Conservation (phyloP, 2,888 invertebrate genomes). For the Hirtodrosophila trivittata region DNA sequence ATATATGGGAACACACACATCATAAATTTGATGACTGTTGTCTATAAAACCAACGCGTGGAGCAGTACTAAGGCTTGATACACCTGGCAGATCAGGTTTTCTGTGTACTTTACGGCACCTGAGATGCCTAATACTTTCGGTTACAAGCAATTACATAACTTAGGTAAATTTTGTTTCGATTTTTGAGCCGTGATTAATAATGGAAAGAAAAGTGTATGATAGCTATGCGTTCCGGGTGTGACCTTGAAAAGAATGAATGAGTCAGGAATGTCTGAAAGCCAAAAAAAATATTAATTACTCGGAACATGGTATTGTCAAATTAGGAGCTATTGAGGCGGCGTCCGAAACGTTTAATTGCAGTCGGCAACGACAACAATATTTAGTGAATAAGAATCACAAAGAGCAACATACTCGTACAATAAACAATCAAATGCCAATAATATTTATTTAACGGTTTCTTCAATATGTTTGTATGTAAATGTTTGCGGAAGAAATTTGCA, state of each 20-base stretch:
- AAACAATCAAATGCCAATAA: constrained; percentile 52
- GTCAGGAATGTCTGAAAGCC: background rate
- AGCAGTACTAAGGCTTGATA: too few species aligned
- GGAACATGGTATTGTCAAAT: constrained; percentile 4
- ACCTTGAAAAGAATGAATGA: background rate
- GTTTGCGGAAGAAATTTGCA: constrained; percentile 77
- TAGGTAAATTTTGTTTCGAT: too few species aligned
- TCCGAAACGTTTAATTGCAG: constrained; percentile 39
- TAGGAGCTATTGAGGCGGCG: background rate
- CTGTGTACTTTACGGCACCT: background rate
- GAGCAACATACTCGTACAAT: constrained; percentile 14
- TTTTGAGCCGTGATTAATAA: too few species aligned
- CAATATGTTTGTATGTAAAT: constrained; percentile 62
- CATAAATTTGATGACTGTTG: too few species aligned
- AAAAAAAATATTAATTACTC: constrained; percentile 5
- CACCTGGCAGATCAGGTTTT: too few species aligned
- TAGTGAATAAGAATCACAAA: constrained; percentile 21
- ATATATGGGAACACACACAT: too few species aligned
- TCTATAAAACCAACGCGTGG: too few species aligned
- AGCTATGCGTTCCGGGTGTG: background rate
- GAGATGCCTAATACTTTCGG: too few species aligned
- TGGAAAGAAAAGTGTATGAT: background rate
- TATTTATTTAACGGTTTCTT: constrained; percentile 69
- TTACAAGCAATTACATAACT: too few species aligned
- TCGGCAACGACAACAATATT: background rate